phyloP scores from a whole-genome alignment of 2,113 vertebrate species.

The Polypterus bichir region DNA sequence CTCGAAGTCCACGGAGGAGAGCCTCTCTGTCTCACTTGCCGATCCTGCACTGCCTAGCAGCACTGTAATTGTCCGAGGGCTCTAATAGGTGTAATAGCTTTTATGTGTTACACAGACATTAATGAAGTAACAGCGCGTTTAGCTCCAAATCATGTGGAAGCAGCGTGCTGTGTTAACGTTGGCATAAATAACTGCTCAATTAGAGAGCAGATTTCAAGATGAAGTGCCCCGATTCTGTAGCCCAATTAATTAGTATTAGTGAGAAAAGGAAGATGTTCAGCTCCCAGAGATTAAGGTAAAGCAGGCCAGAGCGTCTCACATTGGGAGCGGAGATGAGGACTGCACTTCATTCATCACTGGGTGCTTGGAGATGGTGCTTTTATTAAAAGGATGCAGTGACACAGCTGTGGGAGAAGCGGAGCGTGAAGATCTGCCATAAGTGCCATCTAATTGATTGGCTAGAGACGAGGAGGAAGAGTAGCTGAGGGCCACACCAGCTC shows the following conservation, averaged over 20 bases:
- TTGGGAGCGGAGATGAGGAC: too few species aligned
- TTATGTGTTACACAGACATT: conserved; percentile 53
- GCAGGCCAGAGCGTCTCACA: not conserved
- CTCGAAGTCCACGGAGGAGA: too few species aligned
- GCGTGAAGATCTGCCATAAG: too few species aligned
- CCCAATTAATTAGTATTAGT: conserved; percentile 49
- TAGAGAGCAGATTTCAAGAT: conserved; percentile 53
- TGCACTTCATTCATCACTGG: too few species aligned
- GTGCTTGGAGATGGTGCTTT: too few species aligned
- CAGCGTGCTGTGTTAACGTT: conserved; percentile 56
- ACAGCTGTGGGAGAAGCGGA: too few species aligned
- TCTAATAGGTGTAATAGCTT: conserved; percentile 63
- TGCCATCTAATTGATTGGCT: too few species aligned
- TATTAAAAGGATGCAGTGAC: too few species aligned
- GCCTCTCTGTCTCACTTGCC: too few species aligned
- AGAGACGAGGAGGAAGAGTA: too few species aligned
- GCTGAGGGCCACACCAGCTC: too few species aligned
- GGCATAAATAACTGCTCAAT: conserved; percentile 65
- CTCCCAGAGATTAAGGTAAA: not conserved
- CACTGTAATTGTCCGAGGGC: conserved; percentile 46
- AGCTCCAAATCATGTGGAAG: conserved; percentile 78
- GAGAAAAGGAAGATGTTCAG: conserved; percentile 14
- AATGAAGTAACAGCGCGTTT: conserved; percentile 79
- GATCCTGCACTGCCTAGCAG: not conserved
- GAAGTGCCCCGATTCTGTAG: conserved; percentile 46